Conservation (phyloP, 2,888 invertebrate species). For the Andrena bicolor region DNA sequence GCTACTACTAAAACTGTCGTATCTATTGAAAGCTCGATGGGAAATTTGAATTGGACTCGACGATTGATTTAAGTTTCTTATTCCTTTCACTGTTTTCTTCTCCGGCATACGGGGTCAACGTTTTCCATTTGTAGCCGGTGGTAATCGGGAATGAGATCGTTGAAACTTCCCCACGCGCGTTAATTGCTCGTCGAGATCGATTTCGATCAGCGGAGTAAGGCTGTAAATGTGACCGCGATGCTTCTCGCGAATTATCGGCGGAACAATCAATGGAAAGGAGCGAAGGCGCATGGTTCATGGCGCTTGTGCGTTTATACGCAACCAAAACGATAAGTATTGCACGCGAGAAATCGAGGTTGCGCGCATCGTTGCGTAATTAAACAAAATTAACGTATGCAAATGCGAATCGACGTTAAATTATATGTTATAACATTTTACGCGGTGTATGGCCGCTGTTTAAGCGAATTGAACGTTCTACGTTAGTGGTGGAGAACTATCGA, state of each 20-base stretch:
- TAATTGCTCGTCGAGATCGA: conserved; percentile 7
- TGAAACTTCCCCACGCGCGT: background rate
- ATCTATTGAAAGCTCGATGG: background rate
- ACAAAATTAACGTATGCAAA: conserved; percentile 13
- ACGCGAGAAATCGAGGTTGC: conserved; percentile 1
- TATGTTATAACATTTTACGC: no score
- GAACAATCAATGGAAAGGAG: conserved; percentile 5
- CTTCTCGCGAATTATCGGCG: background rate
- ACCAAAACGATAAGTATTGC: background rate
- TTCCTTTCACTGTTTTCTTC: background rate
- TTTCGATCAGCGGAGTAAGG: conserved; percentile 9
- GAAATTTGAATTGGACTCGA: background rate
- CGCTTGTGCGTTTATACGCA: conserved; percentile 2
- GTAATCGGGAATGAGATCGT: conserved; percentile 5
- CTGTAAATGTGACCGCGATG: background rate
- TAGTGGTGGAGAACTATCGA: no score
- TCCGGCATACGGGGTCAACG: background rate
- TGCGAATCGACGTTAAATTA: conserved; percentile 5
- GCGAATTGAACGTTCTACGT: no score
- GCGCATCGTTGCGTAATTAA: conserved; percentile 29
- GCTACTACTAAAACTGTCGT: background rate
- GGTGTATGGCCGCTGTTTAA: no score
- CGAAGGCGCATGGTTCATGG: background rate
- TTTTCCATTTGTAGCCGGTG: background rate
- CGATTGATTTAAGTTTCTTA: background rate